Conservation (phyloP, 2,797 vertebrate species). For the Fringilla coelebs region DNA sequence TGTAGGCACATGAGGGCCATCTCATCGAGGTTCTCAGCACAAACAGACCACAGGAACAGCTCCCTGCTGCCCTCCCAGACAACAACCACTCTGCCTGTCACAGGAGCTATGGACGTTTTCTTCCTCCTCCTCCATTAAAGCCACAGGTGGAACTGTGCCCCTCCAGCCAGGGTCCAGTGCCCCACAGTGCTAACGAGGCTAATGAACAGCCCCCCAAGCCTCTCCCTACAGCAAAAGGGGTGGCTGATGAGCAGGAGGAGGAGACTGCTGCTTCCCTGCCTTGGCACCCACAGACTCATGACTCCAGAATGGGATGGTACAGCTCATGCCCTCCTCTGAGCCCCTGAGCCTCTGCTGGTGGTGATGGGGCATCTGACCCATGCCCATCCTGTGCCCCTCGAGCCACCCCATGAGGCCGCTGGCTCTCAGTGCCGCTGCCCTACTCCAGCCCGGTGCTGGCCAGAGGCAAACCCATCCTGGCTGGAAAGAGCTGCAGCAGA, state of each 20-base stretch:
- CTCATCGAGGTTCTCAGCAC: background rate
- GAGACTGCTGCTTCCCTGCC: background rate
- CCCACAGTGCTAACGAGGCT: background rate
- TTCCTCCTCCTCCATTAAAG: background rate
- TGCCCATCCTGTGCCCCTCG: rapidly evolving
- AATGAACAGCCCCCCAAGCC: background rate
- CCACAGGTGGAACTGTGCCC: rapidly evolving
- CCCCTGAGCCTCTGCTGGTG: background rate
- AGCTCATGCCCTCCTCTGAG: background rate
- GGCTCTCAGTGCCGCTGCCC: background rate
- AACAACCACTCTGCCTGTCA: background rate
- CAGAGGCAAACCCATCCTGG: background rate
- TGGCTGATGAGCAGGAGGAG: background rate
- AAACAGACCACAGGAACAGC: background rate
- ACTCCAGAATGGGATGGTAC: background rate
- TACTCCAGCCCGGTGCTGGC: background rate
- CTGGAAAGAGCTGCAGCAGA: background rate
- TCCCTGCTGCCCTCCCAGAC: background rate
- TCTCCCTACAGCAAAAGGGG: background rate
- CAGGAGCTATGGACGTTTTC: background rate
- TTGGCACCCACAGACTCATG: background rate
- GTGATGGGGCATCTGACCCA: rapidly evolving
- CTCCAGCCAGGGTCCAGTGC: background rate
- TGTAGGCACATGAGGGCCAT: rapidly evolving
- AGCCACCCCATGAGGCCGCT: rapidly evolving